A percentile compares a stretch with the other conserved stretches of the same genome.
These are phyloP conservation scores for Harmothoe impar DNA, from an alignment of 2,888 invertebrate genomes.

Conservation along the genomic window DNA sequence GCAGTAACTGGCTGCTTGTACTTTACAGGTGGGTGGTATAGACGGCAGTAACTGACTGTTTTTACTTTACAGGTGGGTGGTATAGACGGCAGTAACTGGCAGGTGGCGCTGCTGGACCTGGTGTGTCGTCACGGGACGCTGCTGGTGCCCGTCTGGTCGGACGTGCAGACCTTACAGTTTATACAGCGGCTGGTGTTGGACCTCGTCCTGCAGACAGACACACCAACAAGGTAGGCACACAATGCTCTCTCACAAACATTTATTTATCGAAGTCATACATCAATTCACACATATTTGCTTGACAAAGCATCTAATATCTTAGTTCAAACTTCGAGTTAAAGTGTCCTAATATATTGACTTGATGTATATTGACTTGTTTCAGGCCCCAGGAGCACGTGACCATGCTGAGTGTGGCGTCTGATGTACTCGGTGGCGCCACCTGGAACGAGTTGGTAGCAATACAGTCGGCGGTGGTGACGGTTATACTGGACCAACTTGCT, in stretches of 20 bases:
- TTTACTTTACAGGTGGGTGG: constrained; percentile 39
- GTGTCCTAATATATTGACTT: background rate
- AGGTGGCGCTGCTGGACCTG: constrained; percentile 56
- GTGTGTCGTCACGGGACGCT: constrained; percentile 45
- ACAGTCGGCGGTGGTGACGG: constrained; percentile 40
- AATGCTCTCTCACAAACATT: too few relatives aligned
- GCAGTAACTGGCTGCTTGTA: too few relatives aligned
- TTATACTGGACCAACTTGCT: background rate
- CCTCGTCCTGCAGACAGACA: background rate
- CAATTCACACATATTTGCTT: too few relatives aligned
- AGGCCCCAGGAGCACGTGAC: constrained; percentile 8
- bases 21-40: too few relatives aligned
- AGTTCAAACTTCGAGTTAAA: too few relatives aligned
- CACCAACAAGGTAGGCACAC: background rate
- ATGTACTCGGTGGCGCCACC: constrained; percentile 42
- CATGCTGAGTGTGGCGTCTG: background rate
- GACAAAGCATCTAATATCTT: too few relatives aligned
- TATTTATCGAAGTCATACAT: too few relatives aligned
- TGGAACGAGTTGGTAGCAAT: constrained; percentile 33
- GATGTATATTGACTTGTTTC: too few relatives aligned
- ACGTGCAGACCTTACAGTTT: constrained; percentile 15
- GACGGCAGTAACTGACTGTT: too few relatives aligned
- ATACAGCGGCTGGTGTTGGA: background rate
- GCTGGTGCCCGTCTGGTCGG: constrained; percentile 53
- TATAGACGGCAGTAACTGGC: background rate